Conservation (phyloP, 2,888 invertebrate genomes). For the Nineta flava region DNA sequence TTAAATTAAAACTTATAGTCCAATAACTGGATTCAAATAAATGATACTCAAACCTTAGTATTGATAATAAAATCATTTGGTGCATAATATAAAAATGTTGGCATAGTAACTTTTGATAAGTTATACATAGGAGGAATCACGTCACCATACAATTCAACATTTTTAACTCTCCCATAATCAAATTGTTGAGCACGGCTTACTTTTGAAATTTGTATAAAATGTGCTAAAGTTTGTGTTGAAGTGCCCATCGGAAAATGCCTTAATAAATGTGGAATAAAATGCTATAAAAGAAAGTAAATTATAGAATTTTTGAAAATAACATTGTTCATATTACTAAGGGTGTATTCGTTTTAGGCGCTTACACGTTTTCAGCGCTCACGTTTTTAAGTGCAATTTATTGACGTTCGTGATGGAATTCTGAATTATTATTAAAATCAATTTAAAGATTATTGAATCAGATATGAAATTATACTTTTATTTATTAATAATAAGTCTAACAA, state of each 20-base stretch:
- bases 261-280: conserved; percentile 19
- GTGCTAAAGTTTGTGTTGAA: conserved; percentile 26
- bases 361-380: too few relatives aligned
- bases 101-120: conserved; percentile 20
- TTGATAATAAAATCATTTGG: background rate
- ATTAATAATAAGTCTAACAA: too few relatives aligned
- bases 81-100: conserved; percentile 14
- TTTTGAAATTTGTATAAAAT: background rate
- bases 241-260: conserved; percentile 32
- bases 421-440: too few relatives aligned
- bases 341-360: too few relatives aligned
- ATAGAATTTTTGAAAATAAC: background rate
- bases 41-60: too few relatives aligned
- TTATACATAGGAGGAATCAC: conserved; percentile 22
- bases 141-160: conserved; percentile 19
- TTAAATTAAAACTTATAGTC: too few relatives aligned
- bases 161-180: conserved; percentile 25
- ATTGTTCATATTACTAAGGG: too few relatives aligned
- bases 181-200: background rate
- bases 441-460: too few relatives aligned
- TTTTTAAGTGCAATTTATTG: too few relatives aligned
- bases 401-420: too few relatives aligned
- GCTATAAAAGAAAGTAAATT: conserved; percentile 17
- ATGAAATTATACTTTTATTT: too few relatives aligned
- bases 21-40: too few relatives aligned